Evolutionary conservation across 1,140 invertebrate species (phyloP).

Genomic region (Drosophila novamexicana): DNA sequence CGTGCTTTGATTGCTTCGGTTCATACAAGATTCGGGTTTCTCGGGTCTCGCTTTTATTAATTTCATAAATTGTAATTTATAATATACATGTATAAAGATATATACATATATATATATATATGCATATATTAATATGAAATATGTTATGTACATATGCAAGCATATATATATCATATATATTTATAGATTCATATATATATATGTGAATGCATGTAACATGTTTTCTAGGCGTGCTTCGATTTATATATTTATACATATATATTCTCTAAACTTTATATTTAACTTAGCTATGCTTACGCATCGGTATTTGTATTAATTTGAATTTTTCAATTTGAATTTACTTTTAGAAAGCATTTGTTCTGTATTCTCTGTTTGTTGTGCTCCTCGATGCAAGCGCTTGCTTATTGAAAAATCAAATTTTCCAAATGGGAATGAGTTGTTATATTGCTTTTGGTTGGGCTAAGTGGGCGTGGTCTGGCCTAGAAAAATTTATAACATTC

Average conservation of each 20-base stretch:
- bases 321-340: slow-evolving; percentile 51
- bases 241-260: slow-evolving; percentile 52
- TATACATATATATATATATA: slow-evolving; percentile 20
- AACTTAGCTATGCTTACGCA: slow-evolving; percentile 30
- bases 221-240: slow-evolving; percentile 17
- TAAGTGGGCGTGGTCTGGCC: neutral
- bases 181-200: slow-evolving; percentile 6
- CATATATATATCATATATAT: slow-evolving; percentile 7
- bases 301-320: slow-evolving; percentile 6
- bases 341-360: slow-evolving; percentile 49
- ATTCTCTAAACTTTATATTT: slow-evolving; percentile 38
- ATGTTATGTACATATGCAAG: slow-evolving; percentile 41
- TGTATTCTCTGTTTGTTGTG: neutral
- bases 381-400: neutral
- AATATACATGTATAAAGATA: slow-evolving; percentile 27
- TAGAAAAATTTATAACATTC: slow-evolving; percentile 13
- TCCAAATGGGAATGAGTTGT: slow-evolving; percentile 51
- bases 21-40: neutral
- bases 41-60: slow-evolving; percentile 36
- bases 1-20: too few species aligned
- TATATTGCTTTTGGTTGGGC: slow-evolving; percentile 13
- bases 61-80: slow-evolving; percentile 41
- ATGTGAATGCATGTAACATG: neutral
- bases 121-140: slow-evolving; percentile 31
- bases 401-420: slow-evolving; percentile 74